Base-by-base conservation (phyloP, 2,888 invertebrate genomes). In the Polia nebulosa region DNA sequence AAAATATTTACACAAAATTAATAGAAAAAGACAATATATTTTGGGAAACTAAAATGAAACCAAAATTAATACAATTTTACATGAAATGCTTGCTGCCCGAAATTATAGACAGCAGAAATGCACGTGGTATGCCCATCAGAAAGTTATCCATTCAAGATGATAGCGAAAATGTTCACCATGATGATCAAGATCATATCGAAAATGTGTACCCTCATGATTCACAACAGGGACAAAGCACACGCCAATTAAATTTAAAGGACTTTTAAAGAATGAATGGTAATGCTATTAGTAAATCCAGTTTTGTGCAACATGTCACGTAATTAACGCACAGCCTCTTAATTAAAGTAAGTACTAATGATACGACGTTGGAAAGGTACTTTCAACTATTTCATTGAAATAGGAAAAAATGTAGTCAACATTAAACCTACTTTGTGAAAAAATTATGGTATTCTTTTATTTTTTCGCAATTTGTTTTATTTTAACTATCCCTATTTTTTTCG, bases 11-110 rank as follows among this genome's bases (percentile, higher is more conserved):
- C 3, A 57, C 57, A 29, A 57, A 29, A 57, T 57, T 0, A 5
- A 44, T 29, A 57, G 29, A 44, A 57, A 57, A 57, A 5, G 57
- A 44, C 41, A 11, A 41, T 13, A 9, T 41, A 56, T 32, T 52
- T 52, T 52, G 52, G 20, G 20, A 52, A 7, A 52, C 32, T 3
- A 52, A 52, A 57, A 41, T 57, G 22, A 41, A 56, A 41, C 39
- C 25, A 0, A 56, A 56, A 56, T 39, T 55, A 36, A 36, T 11
- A 11, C 11, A 15, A 7, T 55, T 36, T 39, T 55, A 25, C 1
- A 55, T 36, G 55, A 55, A 36, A 55, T 55, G 55, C 55, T 55
- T 55, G 34, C 53, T 53, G 22, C 36, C 55, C 22, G 39, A 39
- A 39, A 39, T 56, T 2, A 13, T 39, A 55, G n/a, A 39, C 1